Evolutionary conservation across 64 coral and sea anemone genomes (phyloP).

Genomic region (Astreopora myriophthalma): DNA sequence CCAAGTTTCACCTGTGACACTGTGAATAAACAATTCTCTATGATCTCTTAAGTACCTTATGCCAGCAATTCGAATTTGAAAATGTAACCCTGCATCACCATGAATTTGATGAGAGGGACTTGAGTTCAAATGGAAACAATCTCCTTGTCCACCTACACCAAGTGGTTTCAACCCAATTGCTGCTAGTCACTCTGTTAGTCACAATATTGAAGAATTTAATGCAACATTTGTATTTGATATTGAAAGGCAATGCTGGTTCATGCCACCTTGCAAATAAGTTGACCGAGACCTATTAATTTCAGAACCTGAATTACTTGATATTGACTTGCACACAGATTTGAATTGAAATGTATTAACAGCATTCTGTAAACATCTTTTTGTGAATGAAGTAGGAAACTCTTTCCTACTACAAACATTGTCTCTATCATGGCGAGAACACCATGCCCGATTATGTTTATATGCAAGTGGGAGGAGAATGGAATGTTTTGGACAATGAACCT

Average conservation of each 20-base stretch:
- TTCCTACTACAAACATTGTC: too few species aligned
- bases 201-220: neutral
- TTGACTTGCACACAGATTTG: too few species aligned
- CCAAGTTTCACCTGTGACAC: neutral
- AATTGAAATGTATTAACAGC: too few species aligned
- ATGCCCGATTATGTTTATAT: too few species aligned
- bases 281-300: neutral
- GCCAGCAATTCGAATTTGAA: slow-evolving; percentile 13
- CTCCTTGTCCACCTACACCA: neutral
- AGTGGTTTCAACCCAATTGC: neutral
- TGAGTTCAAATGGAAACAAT: neutral
- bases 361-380: too few species aligned
- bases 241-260: neutral
- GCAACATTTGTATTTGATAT: neutral
- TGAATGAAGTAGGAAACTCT: too few species aligned
- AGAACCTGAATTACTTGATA: too few species aligned
- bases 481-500: too few species aligned
- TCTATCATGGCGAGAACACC: too few species aligned
- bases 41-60: slow-evolving; percentile 1
- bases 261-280: neutral
- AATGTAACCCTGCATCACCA: neutral
- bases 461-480: too few species aligned
- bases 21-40: slow-evolving; percentile 4
- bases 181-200: neutral
- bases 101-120: slow-evolving; percentile 29